A percentile compares a stretch with the other conserved stretches of the same genome.
These are phyloP conservation scores for Resseliella maxima DNA, from an alignment of 2,888 invertebrate genomes.

Conservation along the genomic window DNA sequence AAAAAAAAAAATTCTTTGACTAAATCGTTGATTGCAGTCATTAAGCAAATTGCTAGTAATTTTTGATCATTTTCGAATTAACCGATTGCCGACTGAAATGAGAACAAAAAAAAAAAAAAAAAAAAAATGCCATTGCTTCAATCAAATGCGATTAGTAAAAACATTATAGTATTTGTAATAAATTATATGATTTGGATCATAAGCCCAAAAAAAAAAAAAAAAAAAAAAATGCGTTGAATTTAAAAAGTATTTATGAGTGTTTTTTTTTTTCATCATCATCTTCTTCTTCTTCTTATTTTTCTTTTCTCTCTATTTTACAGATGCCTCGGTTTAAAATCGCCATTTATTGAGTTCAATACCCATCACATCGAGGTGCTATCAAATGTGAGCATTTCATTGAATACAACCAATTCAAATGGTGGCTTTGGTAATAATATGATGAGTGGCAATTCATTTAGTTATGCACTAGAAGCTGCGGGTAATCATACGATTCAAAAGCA, in stretches of 20 bases:
- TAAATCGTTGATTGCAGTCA: neutral
- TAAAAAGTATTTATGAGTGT: too few relatives aligned
- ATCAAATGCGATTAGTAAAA: neutral
- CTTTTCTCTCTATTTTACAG: conserved; percentile 61
- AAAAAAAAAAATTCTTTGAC: neutral
- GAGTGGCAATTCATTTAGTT: conserved; percentile 66
- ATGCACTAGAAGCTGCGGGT: conserved; percentile 63
- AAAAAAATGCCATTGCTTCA: neutral
- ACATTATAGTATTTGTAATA: neutral
- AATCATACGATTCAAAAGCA: conserved; percentile 33
- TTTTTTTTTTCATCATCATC: neutral
- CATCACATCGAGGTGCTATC: conserved; percentile 65
- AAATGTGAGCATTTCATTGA: conserved; percentile 66
- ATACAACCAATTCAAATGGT: conserved; percentile 63
- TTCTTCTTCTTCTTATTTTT: neutral
- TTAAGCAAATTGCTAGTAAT: neutral
- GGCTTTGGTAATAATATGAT: conserved; percentile 63
- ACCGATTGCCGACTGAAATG: neutral
- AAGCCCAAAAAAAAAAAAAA: neutral
- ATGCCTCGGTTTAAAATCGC: conserved; percentile 66
- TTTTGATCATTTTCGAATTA: conserved; percentile 17
- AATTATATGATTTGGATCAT: neutral
- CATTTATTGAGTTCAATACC: conserved; percentile 66
- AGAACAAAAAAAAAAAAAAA: neutral
- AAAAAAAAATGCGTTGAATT: too few relatives aligned